Evolutionary conservation across 37 sponge, comb jelly and placozoan genomes (phyloP).

Genomic region (Geodia barretti): DNA sequence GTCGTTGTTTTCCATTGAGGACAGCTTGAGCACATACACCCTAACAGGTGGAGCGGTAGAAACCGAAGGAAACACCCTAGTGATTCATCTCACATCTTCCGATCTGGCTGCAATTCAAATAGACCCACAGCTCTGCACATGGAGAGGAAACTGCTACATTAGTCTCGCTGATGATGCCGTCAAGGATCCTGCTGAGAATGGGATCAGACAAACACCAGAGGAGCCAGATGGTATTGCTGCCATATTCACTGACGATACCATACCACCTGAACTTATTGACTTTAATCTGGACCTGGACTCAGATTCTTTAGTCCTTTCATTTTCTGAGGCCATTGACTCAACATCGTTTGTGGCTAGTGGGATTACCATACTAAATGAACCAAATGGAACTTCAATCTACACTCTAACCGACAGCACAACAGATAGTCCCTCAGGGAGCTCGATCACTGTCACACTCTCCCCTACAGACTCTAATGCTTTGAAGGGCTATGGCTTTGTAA

Average conservation of each 20-base stretch:
- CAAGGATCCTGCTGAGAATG: slow-evolving; percentile 71
- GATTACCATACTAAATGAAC: slow-evolving; percentile 64
- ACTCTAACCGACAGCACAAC: slow-evolving; percentile 63
- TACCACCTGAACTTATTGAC: slow-evolving; percentile 48
- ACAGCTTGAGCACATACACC: slow-evolving; percentile 64
- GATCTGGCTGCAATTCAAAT: slow-evolving; percentile 65
- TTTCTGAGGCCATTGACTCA: slow-evolving; percentile 83
- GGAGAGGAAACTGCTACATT: slow-evolving; percentile 92
- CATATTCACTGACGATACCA: slow-evolving; percentile 54
- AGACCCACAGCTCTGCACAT: slow-evolving; percentile 76
- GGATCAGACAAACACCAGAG: not conserved
- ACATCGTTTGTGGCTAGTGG: slow-evolving; percentile 40
- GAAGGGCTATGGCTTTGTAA: slow-evolving; percentile 53
- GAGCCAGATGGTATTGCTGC: slow-evolving; percentile 57
- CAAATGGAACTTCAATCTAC: slow-evolving; percentile 41
- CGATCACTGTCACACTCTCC: slow-evolving; percentile 50
- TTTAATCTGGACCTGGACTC: slow-evolving; percentile 67
- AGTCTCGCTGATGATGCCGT: slow-evolving; percentile 48
- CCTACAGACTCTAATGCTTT: slow-evolving; percentile 61
- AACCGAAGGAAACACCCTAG: slow-evolving; percentile 40
- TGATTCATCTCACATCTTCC: slow-evolving; percentile 31
- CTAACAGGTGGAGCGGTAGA: slow-evolving; percentile 56
- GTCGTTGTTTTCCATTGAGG: slow-evolving; percentile 68
- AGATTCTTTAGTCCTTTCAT: slow-evolving; percentile 54
- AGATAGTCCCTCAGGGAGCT: slow-evolving; percentile 20